These are phyloP conservation scores for Ichneumon xanthorius DNA, from an alignment of 2,888 invertebrate species.

Conservation along the genomic window DNA sequence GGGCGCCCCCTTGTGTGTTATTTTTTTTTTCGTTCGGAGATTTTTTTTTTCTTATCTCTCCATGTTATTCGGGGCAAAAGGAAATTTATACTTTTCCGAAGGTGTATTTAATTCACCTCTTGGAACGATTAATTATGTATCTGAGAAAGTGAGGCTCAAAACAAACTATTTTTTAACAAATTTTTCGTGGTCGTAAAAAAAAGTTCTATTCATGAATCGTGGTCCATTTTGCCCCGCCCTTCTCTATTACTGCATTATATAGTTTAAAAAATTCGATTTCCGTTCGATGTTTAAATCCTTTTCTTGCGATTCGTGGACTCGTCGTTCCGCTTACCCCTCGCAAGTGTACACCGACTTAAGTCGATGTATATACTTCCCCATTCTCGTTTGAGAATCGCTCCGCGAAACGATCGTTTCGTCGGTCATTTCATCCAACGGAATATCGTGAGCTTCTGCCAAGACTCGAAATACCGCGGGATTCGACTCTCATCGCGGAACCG, in stretches of 20 bases:
- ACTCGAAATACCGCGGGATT: constrained; percentile 16
- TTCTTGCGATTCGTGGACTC: neutral
- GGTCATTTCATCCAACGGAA: constrained; percentile 10
- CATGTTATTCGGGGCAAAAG: neutral
- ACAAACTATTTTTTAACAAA: no score
- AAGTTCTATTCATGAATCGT: no score
- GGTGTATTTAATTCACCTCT: neutral
- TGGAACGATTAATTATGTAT: neutral
- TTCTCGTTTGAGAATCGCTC: constrained; percentile 19
- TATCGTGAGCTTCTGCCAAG: constrained; percentile 35
- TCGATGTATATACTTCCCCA: constrained; percentile 17
- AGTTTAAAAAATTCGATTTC: neutral
- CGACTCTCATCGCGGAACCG: constrained; percentile 54
- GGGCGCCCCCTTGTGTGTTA: neutral
- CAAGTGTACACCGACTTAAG: neutral
- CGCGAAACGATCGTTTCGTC: constrained; percentile 14
- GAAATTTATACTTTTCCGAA: neutral
- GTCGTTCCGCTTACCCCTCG: neutral
- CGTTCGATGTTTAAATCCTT: neutral
- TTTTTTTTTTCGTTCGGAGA: neutral
- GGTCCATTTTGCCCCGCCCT: neutral
- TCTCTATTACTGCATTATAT: neutral
- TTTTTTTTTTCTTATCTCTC: neutral
- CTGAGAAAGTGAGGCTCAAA: neutral
- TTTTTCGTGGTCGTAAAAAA: no score